Evolutionary conservation across 2,888 invertebrate genomes (phyloP), one percentile per base, ranked within the genome.

Genomic region (Machimus rusticus): DNA sequence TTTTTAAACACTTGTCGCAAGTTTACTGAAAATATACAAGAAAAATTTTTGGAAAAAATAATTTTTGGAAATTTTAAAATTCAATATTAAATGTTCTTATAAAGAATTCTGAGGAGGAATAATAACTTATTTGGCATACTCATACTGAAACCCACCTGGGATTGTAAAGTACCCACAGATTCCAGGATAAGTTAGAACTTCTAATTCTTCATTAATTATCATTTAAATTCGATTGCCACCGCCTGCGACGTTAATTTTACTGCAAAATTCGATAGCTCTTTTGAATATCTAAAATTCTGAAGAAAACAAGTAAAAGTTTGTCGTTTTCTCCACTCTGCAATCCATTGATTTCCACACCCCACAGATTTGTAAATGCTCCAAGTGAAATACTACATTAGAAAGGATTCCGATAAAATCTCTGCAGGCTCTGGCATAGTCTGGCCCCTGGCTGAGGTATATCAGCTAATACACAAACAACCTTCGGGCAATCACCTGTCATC

Each of bases 401-500:
- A 66, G 66, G 66, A 66, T 66, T 66, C 66, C 66, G 66, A 66
- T 66, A 66, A 66, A 66, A 66, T 66, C 66, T 66, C 66, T 23
- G 23, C 66, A 66, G 66, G 28, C 12, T 12, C 66, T 51, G n/a
- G n/a, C 8, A 51, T 51, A 28, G 66, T 78, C 16, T 37, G n/a
- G 14, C 43, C 78, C n/a, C 19, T 12, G 19, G 34, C 77, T 43
- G 78, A 37, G 43, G 78, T 37, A 78, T 43, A 78, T 43, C 78
- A 78, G 78, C 78, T 78, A 78, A 78, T 78, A 78, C 43, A 39
- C 39, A 78, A 78, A 39, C 78, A 78, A n/a, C 43, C 43, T 43
- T 78, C 43, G 78, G 78, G 78, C 78, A 78, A 23, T 78, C 37
- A 78, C 78, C 78, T 78, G 76, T 66, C 66, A 66, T 19, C 66